Conservation (phyloP, 2,888 invertebrate species). For the Corythucha ciliata region DNA sequence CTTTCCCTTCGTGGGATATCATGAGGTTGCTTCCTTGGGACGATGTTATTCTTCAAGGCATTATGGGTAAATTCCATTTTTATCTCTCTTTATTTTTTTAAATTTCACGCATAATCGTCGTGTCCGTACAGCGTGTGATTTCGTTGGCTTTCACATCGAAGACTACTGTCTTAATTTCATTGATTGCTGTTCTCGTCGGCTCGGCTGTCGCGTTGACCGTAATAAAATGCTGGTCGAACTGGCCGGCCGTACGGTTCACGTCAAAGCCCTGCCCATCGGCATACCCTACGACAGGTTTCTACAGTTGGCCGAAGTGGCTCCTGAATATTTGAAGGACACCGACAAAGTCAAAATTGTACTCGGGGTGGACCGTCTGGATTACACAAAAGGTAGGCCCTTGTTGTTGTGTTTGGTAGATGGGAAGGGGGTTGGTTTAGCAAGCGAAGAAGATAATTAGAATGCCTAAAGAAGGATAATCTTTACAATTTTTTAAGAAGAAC, state of each 20-base stretch:
- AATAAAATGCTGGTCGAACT: constrained; percentile 41
- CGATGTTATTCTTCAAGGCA: constrained; percentile 44
- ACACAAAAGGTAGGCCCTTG: constrained; percentile 40
- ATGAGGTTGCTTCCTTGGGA: constrained; percentile 44
- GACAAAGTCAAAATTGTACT: constrained; percentile 40
- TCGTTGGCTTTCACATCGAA: constrained; percentile 44
- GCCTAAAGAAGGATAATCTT: too few relatives aligned
- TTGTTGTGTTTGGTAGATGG: neutral
- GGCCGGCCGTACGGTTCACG: constrained; percentile 41
- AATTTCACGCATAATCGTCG: neutral
- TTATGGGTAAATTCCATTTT: constrained; percentile 40
- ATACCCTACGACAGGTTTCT: constrained; percentile 43
- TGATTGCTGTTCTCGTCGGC: constrained; percentile 42
- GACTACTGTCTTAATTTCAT: constrained; percentile 43
- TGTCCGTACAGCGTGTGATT: constrained; percentile 41
- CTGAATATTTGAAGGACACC: constrained; percentile 39
- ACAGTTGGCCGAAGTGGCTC: constrained; percentile 40
- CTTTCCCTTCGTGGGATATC: constrained; percentile 46
- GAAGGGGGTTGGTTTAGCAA: neutral
- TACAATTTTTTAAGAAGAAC: constrained; percentile 1
- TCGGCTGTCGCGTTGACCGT: constrained; percentile 42
- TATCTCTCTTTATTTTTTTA: neutral
- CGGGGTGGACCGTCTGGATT: constrained; percentile 42
- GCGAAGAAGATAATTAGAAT: too few relatives aligned
- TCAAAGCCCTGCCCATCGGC: constrained; percentile 43